Conservation (phyloP, 2,888 invertebrate genomes). For the Cheilosia urbana region DNA sequence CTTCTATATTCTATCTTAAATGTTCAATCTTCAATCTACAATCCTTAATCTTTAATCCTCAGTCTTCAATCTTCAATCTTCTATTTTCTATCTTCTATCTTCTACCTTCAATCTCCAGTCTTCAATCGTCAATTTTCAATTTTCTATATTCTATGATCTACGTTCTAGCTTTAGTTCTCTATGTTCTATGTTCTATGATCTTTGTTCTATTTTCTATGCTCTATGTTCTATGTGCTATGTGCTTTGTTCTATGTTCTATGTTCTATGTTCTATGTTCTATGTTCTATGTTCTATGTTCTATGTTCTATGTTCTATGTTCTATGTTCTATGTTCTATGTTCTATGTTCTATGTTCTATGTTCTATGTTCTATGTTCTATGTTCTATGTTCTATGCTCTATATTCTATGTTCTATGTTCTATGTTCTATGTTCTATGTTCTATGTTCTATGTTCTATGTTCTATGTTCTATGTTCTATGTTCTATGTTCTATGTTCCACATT, state of each 20-base stretch:
- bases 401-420: not conserved
- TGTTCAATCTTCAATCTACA: not conserved
- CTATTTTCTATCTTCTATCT: not conserved
- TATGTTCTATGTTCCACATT: not conserved
- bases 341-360: not conserved
- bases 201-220: not conserved
- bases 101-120: not conserved
- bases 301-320: not conserved
- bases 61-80: not conserved
- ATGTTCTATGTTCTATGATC: not conserved
- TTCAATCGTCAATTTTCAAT: not conserved
- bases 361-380: not conserved
- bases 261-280: not conserved
- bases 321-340: not conserved
- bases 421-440: not conserved
- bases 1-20: no score
- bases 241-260: not conserved
- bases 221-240: not conserved
- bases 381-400: not conserved
- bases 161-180: not conserved
- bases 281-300: not conserved
- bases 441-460: not conserved
- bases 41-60: not conserved
- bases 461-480: not conserved
- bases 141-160: not conserved